phyloP scores from a whole-genome alignment of 2,113 vertebrate genomes.

The Girardinichthys multiradiatus region DNA sequence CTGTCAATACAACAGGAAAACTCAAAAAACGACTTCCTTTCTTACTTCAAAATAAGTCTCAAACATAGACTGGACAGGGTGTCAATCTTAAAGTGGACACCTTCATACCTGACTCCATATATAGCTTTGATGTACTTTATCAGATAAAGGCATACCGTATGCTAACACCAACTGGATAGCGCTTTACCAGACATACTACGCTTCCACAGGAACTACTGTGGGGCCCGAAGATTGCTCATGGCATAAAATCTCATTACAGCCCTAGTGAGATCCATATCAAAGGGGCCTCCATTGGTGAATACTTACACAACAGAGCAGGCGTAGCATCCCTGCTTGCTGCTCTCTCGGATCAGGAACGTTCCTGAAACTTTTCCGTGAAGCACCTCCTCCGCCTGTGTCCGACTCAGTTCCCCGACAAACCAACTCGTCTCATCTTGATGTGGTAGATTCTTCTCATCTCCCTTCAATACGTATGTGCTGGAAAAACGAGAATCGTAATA shows the following conservation, averaged over 20 bases:
- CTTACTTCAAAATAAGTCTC: too few relatives aligned
- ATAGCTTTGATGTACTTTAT: neutral
- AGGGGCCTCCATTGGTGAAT: neutral
- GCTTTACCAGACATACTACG: neutral
- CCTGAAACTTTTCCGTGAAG: constrained; percentile 91
- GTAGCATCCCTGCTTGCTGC: constrained; percentile 95
- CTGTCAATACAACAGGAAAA: too few relatives aligned
- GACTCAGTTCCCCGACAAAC: constrained; percentile 95
- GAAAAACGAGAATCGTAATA: neutral
- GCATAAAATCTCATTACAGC: neutral
- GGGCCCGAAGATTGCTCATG: neutral
- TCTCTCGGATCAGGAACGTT: constrained; percentile 95
- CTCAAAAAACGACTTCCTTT: too few relatives aligned
- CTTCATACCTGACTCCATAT: neutral
- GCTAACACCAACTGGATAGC: neutral
- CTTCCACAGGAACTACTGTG: neutral
- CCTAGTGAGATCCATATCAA: too few relatives aligned
- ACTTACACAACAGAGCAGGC: constrained; percentile 99
- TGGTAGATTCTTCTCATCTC: constrained; percentile 89
- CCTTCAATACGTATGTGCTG: constrained; percentile 90
- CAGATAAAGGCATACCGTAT: neutral
- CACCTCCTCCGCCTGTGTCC: constrained; percentile 93
- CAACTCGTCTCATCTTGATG: constrained; percentile 95
- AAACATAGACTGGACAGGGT: neutral
- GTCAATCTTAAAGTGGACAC: neutral